Evolutionary conservation across 2,888 invertebrate genomes (phyloP), one percentile per base, ranked within the genome.

Genomic region (Poecilus cupreus): DNA sequence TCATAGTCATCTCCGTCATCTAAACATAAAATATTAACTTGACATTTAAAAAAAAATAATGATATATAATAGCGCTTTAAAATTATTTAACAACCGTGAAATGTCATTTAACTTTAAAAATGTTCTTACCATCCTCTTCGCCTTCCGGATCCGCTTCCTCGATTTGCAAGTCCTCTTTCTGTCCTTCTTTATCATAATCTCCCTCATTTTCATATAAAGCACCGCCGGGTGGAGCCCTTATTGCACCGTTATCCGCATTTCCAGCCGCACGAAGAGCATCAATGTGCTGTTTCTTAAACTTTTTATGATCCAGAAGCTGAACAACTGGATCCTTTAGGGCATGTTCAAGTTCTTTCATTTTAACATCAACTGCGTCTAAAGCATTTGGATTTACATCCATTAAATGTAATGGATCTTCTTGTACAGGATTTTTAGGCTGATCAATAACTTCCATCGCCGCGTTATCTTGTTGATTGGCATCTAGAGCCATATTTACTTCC

Each of bases 1-100:
- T 87, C 88, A 86, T 91, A 90, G 79, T 89, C 90, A 83, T 91
- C 91, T 82, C 89, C 90, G 86, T 91, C 91, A 87, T 90, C 90
- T 91, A 86, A 37, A 86, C 85, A 82, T 20, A 46, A 46, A 0
- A 68, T 18, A 8, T 51, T 13, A 18, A 11, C n/a, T 46, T 46
- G 13, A 46, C 32, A 32, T 32, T 32, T 32, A 5, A 32, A 32
- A 32, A 32, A 32, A 8, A 2, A 32, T 32, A 32, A 32, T 32
- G 32, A 2, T 6, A 32, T 6, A 82, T 60, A 60, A 77, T 77
- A 32, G 4, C 32, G 8, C 32, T 32, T n/a, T n/a, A n/a, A n/a
- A n/a, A n/a, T n/a, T n/a, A n/a, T n/a, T n/a, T n/a, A n/a, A n/a
- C n/a, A n/a, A n/a, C n/a, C n/a, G n/a, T n/a, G n/a, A n/a, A n/a